Percentiles rank a stretch among this genome's conserved stretches.
Evolutionary conservation across 92 coral and sea anemone genomes (phyloP).

Genomic region (Palythoa grandiflora): DNA sequence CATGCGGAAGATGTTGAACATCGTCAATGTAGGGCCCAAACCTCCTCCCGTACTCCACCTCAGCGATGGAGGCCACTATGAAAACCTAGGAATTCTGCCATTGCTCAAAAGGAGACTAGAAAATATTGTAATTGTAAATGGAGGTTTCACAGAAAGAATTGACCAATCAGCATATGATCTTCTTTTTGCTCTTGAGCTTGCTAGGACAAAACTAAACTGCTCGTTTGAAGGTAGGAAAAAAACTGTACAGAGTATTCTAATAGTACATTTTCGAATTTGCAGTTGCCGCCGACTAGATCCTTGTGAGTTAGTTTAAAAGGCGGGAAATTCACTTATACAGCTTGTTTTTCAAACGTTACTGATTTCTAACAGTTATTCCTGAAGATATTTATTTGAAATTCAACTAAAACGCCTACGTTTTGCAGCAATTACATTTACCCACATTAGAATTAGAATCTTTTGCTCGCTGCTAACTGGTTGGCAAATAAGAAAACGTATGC

Average conservation of each 20-base stretch:
- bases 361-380: too few relatives aligned
- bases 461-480: background rate
- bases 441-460: too few relatives aligned
- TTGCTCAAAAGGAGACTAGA: slow-evolving; percentile 53
- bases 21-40: slow-evolving; percentile 56
- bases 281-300: too few relatives aligned
- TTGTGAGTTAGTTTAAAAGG: too few relatives aligned
- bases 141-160: slow-evolving; percentile 30
- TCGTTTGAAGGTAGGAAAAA: slow-evolving; percentile 57
- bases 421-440: too few relatives aligned
- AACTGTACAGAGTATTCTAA: background rate
- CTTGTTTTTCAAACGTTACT: too few relatives aligned
- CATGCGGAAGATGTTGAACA: slow-evolving; percentile 54
- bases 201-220: slow-evolving; percentile 67
- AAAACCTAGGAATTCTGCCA: slow-evolving; percentile 69
- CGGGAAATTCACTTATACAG: too few relatives aligned
- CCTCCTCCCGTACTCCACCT: slow-evolving; percentile 70
- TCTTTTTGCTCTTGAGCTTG: slow-evolving; percentile 55
- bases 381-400: too few relatives aligned
- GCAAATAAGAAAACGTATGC: background rate
- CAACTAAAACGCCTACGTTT: too few relatives aligned
- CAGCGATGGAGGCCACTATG: slow-evolving; percentile 78
- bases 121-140: slow-evolving; percentile 63
- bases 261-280: too few relatives aligned
- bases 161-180: slow-evolving; percentile 39